Conservation (phyloP, 2,797 vertebrate species). For the Spondyliosoma cantharus region DNA sequence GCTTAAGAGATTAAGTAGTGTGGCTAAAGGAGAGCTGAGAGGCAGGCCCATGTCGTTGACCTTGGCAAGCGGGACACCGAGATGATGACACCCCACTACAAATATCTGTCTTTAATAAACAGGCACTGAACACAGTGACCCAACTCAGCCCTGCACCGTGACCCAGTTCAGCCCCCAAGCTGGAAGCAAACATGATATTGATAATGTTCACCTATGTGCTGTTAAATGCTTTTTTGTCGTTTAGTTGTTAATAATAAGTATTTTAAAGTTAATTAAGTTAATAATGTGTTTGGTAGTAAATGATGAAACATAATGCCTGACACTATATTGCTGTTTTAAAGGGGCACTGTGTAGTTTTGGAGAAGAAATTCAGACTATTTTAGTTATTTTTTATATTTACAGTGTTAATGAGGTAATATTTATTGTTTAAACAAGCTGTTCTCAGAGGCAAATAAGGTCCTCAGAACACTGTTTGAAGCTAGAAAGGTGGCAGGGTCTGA, state of each 20-base stretch:
- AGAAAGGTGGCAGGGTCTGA: too few species aligned
- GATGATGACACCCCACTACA: slow-evolving; percentile 58
- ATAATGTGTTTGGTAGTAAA: slow-evolving; percentile 1
- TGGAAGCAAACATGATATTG: slow-evolving; percentile 7
- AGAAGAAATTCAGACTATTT: too few species aligned
- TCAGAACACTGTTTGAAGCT: too few species aligned
- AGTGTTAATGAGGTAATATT: too few species aligned
- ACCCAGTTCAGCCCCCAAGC: slow-evolving; percentile 3
- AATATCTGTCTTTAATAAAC: slow-evolving; percentile 72
- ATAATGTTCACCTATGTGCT: too few species aligned
- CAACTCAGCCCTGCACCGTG: slow-evolving; percentile 3
- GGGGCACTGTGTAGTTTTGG: too few species aligned
- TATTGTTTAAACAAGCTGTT: too few species aligned
- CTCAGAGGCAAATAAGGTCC: too few species aligned
- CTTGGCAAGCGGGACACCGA: slow-evolving; percentile 62
- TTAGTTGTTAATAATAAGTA: background rate
- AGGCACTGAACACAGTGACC: slow-evolving; percentile 30
- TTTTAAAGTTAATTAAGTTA: background rate
- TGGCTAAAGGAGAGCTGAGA: slow-evolving; percentile 60
- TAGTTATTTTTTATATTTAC: too few species aligned
- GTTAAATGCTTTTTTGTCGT: background rate
- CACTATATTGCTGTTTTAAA: too few species aligned
- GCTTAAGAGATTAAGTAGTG: slow-evolving; percentile 58
- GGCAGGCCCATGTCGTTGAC: slow-evolving; percentile 63
- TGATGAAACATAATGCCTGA: background rate